Evolutionary conservation across 1,140 invertebrate genomes (phyloP).

Genomic region (Drosophila santomea): DNA sequence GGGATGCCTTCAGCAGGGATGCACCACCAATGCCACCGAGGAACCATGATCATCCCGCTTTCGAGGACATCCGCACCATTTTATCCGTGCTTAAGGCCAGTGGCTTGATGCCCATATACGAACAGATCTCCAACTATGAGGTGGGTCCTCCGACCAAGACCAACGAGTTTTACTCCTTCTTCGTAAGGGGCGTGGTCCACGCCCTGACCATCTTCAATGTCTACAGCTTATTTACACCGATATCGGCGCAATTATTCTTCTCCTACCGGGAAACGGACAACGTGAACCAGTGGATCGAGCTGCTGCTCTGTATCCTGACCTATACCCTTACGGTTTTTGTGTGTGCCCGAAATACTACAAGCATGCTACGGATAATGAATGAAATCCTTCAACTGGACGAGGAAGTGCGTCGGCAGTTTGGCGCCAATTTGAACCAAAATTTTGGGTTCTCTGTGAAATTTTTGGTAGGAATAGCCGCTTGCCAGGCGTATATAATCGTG

Average conservation of each 20-base stretch:
- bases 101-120: conserved; percentile 75
- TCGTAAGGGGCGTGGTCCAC: conserved; percentile 69
- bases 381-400: conserved; percentile 76
- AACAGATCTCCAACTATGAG: conserved; percentile 70
- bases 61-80: conserved; percentile 67
- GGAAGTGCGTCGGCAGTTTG: conserved; percentile 62
- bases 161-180: conserved; percentile 75
- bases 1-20: conserved; percentile 50
- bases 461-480: conserved; percentile 61
- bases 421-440: conserved; percentile 52
- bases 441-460: conserved; percentile 72
- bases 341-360: conserved; percentile 68
- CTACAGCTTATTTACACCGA: conserved; percentile 67
- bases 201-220: conserved; percentile 75
- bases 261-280: conserved; percentile 79
- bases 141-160: conserved; percentile 69
- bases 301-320: conserved; percentile 72
- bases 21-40: not conserved
- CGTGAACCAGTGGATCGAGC: conserved; percentile 79
- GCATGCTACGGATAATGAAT: conserved; percentile 72
- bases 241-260: conserved; percentile 54
- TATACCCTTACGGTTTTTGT: conserved; percentile 72
- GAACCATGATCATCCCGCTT: conserved; percentile 42
- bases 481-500: conserved; percentile 71
- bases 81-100: conserved; percentile 69